A percentile compares a stretch with the other conserved stretches of the same genome.
Conservation (phyloP, 2,113 vertebrate genomes). For the Corythaeola cristata region DNA sequence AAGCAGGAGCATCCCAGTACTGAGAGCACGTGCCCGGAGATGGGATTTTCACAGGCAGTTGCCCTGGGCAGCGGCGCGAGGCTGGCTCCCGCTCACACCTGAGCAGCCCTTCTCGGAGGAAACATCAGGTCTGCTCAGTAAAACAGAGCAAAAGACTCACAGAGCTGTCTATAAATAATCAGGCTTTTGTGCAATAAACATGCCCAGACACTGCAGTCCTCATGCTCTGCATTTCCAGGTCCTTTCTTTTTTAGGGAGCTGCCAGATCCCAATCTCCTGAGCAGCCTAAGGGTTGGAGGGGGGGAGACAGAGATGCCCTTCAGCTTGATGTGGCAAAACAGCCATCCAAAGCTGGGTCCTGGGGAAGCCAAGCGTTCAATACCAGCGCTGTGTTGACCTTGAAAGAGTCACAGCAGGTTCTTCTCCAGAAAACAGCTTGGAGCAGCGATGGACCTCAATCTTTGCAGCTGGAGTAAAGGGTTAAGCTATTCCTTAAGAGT, state of each 20-base stretch:
- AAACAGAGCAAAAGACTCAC: not conserved
- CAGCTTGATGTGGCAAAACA: not conserved
- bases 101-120: not conserved
- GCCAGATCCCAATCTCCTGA: not conserved
- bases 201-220: not conserved
- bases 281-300: not conserved
- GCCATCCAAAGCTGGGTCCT: not conserved
- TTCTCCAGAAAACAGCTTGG: not conserved
- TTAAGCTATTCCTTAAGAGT: not conserved
- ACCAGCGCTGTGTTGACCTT: not conserved
- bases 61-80: accelerated
- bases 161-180: not conserved
- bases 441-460: too few relatives aligned
- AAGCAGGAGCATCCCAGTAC: not conserved
- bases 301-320: not conserved
- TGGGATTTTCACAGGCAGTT: not conserved
- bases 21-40: not conserved
- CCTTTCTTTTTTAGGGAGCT: not conserved
- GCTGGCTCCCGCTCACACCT: accelerated
- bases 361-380: not conserved
- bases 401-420: not conserved
- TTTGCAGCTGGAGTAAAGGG: not conserved
- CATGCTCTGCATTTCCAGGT: accelerated
- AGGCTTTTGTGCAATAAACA: not conserved
- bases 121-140: not conserved